These are phyloP conservation scores for Pyrrhia umbra DNA, from an alignment of 2,888 invertebrate species.

Conservation along the genomic window DNA sequence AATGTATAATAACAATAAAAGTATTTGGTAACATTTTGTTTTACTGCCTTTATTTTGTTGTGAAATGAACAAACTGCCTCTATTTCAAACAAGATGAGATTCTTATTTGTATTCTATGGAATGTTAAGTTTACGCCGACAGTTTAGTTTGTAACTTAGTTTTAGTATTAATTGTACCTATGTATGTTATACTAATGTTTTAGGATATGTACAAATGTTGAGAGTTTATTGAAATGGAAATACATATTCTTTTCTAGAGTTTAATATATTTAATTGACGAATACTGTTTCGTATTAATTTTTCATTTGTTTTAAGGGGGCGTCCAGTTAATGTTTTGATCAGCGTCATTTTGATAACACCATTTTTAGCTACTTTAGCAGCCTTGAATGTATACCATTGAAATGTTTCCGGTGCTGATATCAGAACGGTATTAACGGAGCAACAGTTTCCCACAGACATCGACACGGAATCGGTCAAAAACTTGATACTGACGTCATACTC, in stretches of 20 bases:
- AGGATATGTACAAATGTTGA: conserved; percentile 52
- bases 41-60: conserved; percentile 63
- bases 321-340: conserved; percentile 28
- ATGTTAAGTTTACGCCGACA: conserved; percentile 58
- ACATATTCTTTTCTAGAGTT: conserved; percentile 35
- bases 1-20: conserved; percentile 65
- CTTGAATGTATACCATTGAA: background rate
- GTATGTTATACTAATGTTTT: conserved; percentile 50
- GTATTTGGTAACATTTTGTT: conserved; percentile 66
- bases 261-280: conserved; percentile 44
- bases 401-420: conserved; percentile 7
- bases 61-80: conserved; percentile 70
- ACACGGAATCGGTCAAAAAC: background rate
- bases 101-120: conserved; percentile 64
- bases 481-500: background rate
- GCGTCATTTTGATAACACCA: conserved; percentile 8
- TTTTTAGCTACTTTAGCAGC: background rate
- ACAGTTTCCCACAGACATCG: background rate
- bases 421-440: background rate
- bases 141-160: conserved; percentile 52
- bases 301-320: conserved; percentile 3
- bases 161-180: conserved; percentile 46
- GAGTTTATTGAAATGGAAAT: conserved; percentile 43
- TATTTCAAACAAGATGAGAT: conserved; percentile 70
- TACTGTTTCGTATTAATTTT: conserved; percentile 23